Percentiles rank a stretch among this genome's conserved stretches.
phyloP scores from a whole-genome alignment of 2,888 invertebrate genomes.

The Poecilus cupreus region DNA sequence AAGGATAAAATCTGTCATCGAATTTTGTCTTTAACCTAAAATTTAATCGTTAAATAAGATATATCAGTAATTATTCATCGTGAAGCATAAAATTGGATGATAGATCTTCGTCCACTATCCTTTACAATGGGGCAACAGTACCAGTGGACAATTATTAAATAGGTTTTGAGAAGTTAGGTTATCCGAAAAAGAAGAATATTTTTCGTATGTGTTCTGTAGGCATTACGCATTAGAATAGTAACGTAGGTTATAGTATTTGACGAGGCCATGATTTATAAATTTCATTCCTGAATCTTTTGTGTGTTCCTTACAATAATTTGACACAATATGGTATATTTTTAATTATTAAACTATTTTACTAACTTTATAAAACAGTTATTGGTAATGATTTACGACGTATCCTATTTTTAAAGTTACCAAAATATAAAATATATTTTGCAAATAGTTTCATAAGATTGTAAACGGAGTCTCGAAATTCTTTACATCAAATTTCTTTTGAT shows the following conservation, averaged over 20 bases:
- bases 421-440: not conserved
- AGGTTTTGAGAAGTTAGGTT: constrained; percentile 59
- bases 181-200: constrained; percentile 61
- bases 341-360: not conserved
- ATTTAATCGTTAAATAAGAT: constrained; percentile 28
- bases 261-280: constrained; percentile 3
- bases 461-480: not conserved
- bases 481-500: not conserved
- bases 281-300: not conserved
- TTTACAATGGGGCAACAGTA: constrained; percentile 65
- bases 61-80: not conserved
- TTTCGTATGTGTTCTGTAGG: constrained; percentile 62
- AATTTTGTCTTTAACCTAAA: constrained; percentile 45
- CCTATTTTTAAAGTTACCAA: constrained; percentile 38
- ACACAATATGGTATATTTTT: no score
- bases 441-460: not conserved
- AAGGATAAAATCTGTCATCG: constrained; percentile 52
- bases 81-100: constrained; percentile 54
- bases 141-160: constrained; percentile 64
- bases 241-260: constrained; percentile 60
- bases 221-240: constrained; percentile 45
- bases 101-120: constrained; percentile 62
- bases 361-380: constrained; percentile 6
- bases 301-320: no score
- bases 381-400: constrained; percentile 5